Evolutionary conservation across 2,888 invertebrate species (phyloP).

Genomic region (Orchesella flavescens): DNA sequence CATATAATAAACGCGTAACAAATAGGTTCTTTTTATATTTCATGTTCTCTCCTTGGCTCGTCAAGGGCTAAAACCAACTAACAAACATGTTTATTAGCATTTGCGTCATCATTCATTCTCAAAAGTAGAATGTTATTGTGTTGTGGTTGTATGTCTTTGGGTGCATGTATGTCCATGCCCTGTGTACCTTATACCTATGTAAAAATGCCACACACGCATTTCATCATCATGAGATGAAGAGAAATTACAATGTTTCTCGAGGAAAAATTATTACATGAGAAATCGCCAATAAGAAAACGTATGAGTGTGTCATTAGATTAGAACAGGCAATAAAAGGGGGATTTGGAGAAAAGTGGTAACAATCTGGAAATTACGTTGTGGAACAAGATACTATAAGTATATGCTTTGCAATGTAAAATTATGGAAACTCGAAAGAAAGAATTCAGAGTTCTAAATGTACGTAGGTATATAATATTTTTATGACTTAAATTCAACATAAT

Average conservation of each 20-base stretch:
- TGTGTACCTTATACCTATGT: too few species aligned
- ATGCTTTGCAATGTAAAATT: too few species aligned
- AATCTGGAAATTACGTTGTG: too few species aligned
- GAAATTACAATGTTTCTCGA: slow-evolving; percentile 6
- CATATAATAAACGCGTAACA: slow-evolving; percentile 55
- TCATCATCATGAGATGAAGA: neutral
- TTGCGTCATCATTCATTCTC: slow-evolving; percentile 49
- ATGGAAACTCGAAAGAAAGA: too few species aligned
- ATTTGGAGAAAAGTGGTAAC: too few species aligned
- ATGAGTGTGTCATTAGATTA: slow-evolving; percentile 8
- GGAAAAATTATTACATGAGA: slow-evolving; percentile 4
- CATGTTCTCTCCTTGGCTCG: too few species aligned
- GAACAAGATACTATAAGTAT: too few species aligned
- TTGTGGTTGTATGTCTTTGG: neutral
- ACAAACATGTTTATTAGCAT: slow-evolving; percentile 55
- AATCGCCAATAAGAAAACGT: neutral
- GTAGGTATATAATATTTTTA: too few species aligned
- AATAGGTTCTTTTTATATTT: slow-evolving; percentile 38
- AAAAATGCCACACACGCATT: slow-evolving; percentile 18
- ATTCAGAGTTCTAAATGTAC: too few species aligned
- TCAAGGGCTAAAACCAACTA: neutral
- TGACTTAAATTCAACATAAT: too few species aligned
- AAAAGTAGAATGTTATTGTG: slow-evolving; percentile 2
- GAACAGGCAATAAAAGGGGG: neutral
- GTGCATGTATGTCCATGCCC: neutral